phyloP scores from a whole-genome alignment of 2,113 vertebrate genomes.

The Ancistrus triradiatus region DNA sequence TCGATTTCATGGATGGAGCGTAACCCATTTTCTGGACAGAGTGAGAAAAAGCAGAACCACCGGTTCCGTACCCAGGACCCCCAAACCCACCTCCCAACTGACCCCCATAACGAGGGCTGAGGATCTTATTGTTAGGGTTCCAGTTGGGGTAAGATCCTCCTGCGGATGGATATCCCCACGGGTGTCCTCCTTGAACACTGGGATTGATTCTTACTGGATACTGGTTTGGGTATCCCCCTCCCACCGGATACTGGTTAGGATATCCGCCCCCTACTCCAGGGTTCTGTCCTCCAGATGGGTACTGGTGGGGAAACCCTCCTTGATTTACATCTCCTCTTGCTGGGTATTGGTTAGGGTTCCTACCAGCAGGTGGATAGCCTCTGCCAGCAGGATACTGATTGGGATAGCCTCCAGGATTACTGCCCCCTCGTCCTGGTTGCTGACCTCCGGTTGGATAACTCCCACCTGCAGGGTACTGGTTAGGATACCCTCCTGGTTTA shows the following conservation, averaged over 20 bases:
- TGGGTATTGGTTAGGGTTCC: constrained; percentile 19
- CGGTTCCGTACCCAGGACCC: constrained; percentile 45
- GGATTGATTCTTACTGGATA: constrained; percentile 34
- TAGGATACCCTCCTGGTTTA: not conserved
- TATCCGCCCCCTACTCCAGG: constrained; percentile 23
- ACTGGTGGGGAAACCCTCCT: constrained; percentile 30
- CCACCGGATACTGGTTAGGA: constrained; percentile 31
- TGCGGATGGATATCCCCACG: constrained; percentile 47
- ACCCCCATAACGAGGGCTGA: constrained; percentile 62
- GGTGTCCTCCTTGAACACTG: constrained; percentile 35
- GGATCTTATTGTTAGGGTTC: constrained; percentile 66
- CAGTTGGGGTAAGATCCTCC: constrained; percentile 62
- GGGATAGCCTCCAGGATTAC: constrained; percentile 4
- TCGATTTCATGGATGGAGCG: constrained; percentile 54
- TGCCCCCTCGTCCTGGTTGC: constrained; percentile 1
- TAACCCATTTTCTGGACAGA: constrained; percentile 54
- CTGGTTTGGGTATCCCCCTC: constrained; percentile 19
- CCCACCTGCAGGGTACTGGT: not conserved
- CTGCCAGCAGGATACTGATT: constrained; percentile 16
- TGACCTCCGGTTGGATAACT: constrained; percentile 23
- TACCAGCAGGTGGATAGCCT: not conserved
- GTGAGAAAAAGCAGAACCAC: constrained; percentile 62
- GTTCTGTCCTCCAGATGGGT: constrained; percentile 25
- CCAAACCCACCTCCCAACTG: constrained; percentile 57
- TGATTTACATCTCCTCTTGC: constrained; percentile 31